These are phyloP conservation scores for Dusona sp. DNA, from an alignment of 2,888 invertebrate genomes.

Conservation along the genomic window DNA sequence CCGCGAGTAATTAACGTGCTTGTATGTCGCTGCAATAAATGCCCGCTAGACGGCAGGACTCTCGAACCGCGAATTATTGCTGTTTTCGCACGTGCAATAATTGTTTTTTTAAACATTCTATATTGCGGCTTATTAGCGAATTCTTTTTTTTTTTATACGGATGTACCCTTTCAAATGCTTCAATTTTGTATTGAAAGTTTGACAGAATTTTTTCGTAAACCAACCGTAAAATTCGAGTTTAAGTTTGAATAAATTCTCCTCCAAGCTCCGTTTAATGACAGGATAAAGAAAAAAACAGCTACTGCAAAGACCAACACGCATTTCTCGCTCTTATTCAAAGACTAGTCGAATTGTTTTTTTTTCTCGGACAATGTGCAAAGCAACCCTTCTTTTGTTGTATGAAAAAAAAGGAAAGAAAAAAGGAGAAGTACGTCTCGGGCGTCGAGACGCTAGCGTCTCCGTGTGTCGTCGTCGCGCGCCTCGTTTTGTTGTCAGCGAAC, in stretches of 20 bases:
- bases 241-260: neutral
- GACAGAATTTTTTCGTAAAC: neutral
- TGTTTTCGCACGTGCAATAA: conserved; percentile 11
- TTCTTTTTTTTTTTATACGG: no score
- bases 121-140: neutral
- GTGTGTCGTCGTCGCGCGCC: conserved; percentile 39
- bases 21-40: conserved; percentile 17
- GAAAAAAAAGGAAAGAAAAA: conserved; percentile 21
- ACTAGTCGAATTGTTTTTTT: neutral
- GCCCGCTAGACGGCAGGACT: neutral
- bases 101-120: neutral
- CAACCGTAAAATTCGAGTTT: neutral
- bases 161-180: neutral
- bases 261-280: neutral
- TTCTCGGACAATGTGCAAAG: conserved; percentile 49
- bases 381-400: conserved; percentile 39
- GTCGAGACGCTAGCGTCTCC: conserved; percentile 50
- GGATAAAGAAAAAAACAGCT: conserved; percentile 2
- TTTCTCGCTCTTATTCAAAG: conserved; percentile 6
- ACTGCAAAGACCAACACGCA: neutral
- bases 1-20: conserved; percentile 52
- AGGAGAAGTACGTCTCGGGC: conserved; percentile 25
- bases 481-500: conserved; percentile 32
- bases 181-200: neutral
- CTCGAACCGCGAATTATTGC: conserved; percentile 30